phyloP scores from a whole-genome alignment of 2,113 vertebrate species.

The Cynopterus brachyotis region DNA sequence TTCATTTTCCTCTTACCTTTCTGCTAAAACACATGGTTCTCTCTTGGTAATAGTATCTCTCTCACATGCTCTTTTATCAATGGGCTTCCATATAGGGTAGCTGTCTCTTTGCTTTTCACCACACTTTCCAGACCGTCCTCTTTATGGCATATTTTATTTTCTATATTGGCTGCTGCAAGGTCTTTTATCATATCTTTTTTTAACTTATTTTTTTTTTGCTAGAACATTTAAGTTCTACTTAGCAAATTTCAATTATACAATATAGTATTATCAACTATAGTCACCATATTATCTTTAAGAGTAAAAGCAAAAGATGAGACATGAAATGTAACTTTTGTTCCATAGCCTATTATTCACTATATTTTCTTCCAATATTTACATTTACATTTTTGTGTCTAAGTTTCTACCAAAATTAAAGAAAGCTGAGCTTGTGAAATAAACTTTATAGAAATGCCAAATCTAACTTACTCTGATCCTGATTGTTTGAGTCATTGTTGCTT shows the following conservation, averaged over 20 bases:
- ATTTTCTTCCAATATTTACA: background rate
- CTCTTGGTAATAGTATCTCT: background rate
- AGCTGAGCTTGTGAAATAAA: background rate
- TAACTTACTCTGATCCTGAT: background rate
- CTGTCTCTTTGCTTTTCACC: background rate
- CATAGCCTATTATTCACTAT: background rate
- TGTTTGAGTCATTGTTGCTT: background rate
- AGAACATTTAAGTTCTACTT: background rate
- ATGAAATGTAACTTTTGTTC: background rate
- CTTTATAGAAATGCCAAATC: background rate
- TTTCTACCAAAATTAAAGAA: slow-evolving; percentile 13
- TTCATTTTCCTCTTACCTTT: background rate
- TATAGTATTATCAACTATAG: background rate
- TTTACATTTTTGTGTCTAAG: background rate
- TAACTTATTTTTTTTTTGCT: background rate
- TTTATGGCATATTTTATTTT: background rate
- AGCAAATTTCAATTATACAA: background rate
- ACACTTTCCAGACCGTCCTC: background rate
- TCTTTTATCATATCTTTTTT: background rate
- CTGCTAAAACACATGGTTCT: background rate
- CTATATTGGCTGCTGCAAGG: background rate
- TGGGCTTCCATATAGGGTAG: fast-evolving
- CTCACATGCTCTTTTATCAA: background rate
- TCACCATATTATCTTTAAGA: background rate
- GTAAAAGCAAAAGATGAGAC: background rate